phyloP scores from a whole-genome alignment of 1,140 invertebrate species.

The Drosophila lacteicornis region DNA sequence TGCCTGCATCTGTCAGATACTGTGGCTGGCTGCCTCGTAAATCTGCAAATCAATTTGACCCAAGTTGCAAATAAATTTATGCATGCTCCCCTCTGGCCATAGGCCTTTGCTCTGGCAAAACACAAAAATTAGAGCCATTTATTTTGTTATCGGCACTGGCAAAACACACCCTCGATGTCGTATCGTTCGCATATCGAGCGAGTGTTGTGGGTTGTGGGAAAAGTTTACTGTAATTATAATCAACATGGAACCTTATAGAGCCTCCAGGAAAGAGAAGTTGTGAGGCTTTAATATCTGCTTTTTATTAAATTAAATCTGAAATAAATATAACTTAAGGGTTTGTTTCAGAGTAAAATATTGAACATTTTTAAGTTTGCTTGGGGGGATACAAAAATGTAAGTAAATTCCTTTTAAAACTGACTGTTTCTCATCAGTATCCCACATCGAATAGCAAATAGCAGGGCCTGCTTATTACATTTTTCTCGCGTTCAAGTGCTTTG shows the following conservation, averaged over 20 bases:
- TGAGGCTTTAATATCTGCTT: no score
- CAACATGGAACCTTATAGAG: not conserved
- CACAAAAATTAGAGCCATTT: slow-evolving; percentile 28
- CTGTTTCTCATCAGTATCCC: no score
- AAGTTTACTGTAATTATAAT: slow-evolving; percentile 6
- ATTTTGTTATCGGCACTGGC: slow-evolving; percentile 47
- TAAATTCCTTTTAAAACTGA: no score
- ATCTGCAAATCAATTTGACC: slow-evolving; percentile 66
- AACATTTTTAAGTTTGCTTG: no score
- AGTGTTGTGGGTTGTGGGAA: slow-evolving; percentile 1
- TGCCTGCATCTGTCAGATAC: slow-evolving; percentile 21
- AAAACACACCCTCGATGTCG: slow-evolving; percentile 30
- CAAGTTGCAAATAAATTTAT: slow-evolving; percentile 64
- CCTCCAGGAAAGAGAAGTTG: not conserved
- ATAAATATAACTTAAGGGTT: no score
- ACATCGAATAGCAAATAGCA: no score
- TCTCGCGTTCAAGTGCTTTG: no score
- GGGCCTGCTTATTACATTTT: no score
- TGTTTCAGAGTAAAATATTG: no score
- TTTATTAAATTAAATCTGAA: no score
- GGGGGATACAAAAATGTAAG: no score
- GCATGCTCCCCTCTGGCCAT: not conserved
- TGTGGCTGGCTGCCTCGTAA: slow-evolving; percentile 18
- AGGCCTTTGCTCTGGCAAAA: not conserved
- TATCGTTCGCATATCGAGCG: not conserved